Evolutionary conservation across 1,140 invertebrate genomes (phyloP), one percentile per base, ranked within the genome.

Genomic region (Drepana arcuata): DNA sequence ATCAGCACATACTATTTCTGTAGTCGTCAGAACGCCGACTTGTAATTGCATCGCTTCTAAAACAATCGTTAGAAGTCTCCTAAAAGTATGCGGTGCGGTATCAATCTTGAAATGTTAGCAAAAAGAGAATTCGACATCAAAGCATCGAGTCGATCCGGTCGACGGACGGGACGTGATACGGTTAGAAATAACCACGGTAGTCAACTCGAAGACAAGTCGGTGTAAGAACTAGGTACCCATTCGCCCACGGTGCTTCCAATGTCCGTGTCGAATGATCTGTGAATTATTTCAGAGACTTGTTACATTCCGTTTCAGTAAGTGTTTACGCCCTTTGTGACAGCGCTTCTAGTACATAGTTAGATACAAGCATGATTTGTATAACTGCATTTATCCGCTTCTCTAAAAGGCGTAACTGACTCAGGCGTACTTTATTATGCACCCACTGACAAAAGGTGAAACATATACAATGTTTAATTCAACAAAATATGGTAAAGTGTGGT

Each of bases 71-170:
- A 54, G 55, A 61, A 41, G 55, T 63, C 41, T 70, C 66, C 66
- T 64, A 70, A 81, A 81, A 81, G 67, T 50, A 78, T 78, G 70
- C 56, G 46, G 52, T 50, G 36, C 24, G 59, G 55, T 53, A 52
- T 60, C 55, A 40, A 50, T 42, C 42, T 55, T 61, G 62, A 71
- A 75, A 73, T 74, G 68, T 65, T 66, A 41, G 77, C 74, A 81
- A 81, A 78, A 81, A 79, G 74, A 78, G 66, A 60, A 77, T 58
- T 48, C 41, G 50, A 81, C 77, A 71, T 81, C 74, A 81, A 81
- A 79, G 77, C 60, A 53, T 61, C 60, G 57, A 55, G 48, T 46
- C 53, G 57, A 73, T 68, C 56, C 59, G 60, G 59, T 54, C 48
- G 48, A 47, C 49, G 44, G 34, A 32, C 16, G 42, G 48, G 65